Percentiles rank a stretch among this genome's conserved stretches.
phyloP scores from a whole-genome alignment of 1,140 invertebrate species.

The Lepidurus couesii region DNA sequence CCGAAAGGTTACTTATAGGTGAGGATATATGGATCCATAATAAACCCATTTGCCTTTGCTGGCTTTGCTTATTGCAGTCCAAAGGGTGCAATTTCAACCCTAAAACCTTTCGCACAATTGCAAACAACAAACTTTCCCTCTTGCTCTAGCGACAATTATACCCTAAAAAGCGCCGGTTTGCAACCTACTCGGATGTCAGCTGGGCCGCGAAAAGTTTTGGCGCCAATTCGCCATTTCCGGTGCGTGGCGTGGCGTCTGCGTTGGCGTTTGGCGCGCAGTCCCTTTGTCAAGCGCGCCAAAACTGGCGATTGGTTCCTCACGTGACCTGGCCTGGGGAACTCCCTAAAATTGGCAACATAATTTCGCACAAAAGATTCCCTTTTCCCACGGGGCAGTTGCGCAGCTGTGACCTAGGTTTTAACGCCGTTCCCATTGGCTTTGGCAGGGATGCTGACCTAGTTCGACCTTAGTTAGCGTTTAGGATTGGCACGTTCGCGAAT shows the following conservation, averaged over 20 bases:
- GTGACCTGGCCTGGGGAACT: neutral
- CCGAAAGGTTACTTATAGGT: neutral
- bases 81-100: constrained; percentile 15
- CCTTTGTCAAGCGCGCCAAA: too few relatives aligned
- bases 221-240: neutral
- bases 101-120: neutral
- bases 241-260: too few relatives aligned
- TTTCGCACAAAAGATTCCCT: neutral
- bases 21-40: neutral
- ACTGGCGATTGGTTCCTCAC: neutral
- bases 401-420: neutral
- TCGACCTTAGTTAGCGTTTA: neutral
- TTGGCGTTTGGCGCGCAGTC: too few relatives aligned
- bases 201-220: neutral
- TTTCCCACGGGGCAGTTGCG: neutral
- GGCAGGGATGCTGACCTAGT: neutral
- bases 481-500: constrained; percentile 6
- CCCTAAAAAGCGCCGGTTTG: neutral
- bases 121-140: neutral
- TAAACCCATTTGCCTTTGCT: neutral
- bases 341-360: neutral
- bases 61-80: neutral
- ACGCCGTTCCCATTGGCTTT: neutral
- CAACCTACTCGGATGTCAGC: neutral
- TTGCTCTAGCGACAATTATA: neutral